Percentiles rank a stretch among this genome's conserved stretches.
phyloP scores from a whole-genome alignment of 2,797 vertebrate genomes.

The Notoglanidium macrostoma region DNA sequence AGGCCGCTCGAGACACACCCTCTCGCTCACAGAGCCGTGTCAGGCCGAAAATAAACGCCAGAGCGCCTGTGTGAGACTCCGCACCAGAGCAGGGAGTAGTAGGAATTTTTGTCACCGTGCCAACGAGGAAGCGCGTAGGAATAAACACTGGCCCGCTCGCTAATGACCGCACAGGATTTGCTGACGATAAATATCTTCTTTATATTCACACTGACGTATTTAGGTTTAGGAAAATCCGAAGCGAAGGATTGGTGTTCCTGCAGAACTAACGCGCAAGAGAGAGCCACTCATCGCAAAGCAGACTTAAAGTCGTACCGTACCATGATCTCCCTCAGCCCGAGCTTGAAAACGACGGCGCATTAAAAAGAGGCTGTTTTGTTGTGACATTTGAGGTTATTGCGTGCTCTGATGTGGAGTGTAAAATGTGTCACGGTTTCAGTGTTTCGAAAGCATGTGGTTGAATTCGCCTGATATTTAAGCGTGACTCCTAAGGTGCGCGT shows the following conservation, averaged over 20 bases:
- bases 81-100: constrained; percentile 31
- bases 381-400: neutral
- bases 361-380: neutral
- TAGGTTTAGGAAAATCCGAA: neutral
- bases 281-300: neutral
- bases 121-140: constrained; percentile 33
- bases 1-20: constrained; percentile 47
- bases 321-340: no score
- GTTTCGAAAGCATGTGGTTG: neutral
- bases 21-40: constrained; percentile 47
- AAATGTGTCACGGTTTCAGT: neutral
- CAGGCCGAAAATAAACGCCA: constrained; percentile 61
- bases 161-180: neutral
- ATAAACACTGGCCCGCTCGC: constrained; percentile 11
- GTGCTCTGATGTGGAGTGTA: constrained; percentile 20
- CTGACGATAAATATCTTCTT: neutral
- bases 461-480: neutral
- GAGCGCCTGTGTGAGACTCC: constrained; percentile 30
- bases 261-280: neutral
- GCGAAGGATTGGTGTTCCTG: neutral
- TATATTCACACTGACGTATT: neutral
- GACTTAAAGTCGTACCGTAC: neutral
- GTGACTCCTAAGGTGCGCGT: neutral
- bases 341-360: neutral
- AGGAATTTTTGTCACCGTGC: constrained; percentile 18